These are phyloP conservation scores for Atherinosoma microstoma DNA, from an alignment of 2,797 vertebrate species.

Conservation along the genomic window DNA sequence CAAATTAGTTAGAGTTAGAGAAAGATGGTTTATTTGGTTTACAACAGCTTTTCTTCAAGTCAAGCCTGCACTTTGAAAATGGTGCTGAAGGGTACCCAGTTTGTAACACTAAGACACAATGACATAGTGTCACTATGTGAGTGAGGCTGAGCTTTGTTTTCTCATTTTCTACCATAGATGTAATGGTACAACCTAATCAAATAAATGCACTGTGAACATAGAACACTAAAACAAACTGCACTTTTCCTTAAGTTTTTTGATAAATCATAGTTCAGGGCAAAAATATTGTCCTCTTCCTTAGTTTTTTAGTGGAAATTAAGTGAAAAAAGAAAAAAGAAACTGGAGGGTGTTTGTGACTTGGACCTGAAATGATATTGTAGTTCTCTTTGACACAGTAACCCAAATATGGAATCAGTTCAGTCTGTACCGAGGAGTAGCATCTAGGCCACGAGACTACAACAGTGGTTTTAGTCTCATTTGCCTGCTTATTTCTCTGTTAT, in stretches of 20 bases:
- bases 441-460: slow-evolving; percentile 15
- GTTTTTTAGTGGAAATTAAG: background rate
- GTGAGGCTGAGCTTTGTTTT: background rate
- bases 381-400: slow-evolving; percentile 57
- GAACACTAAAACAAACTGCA: background rate
- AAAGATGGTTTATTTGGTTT: background rate
- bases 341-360: slow-evolving; percentile 25
- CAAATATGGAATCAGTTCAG: slow-evolving; percentile 44
- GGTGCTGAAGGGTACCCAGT: background rate
- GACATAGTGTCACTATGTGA: too few relatives aligned
- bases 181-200: background rate
- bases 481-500: slow-evolving; percentile 19
- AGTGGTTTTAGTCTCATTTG: background rate
- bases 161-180: background rate
- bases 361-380: slow-evolving; percentile 32
- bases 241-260: slow-evolving; percentile 1
- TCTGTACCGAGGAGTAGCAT: slow-evolving; percentile 1
- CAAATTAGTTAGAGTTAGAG: background rate
- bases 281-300: background rate
- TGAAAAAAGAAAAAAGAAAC: slow-evolving; percentile 6
- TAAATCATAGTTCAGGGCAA: background rate
- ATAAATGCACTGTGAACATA: background rate
- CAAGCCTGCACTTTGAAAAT: background rate
- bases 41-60: background rate
- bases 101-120: background rate